These are phyloP conservation scores for Artibeus jamaicensis DNA, from an alignment of 2,797 vertebrate species.

Conservation along the genomic window DNA sequence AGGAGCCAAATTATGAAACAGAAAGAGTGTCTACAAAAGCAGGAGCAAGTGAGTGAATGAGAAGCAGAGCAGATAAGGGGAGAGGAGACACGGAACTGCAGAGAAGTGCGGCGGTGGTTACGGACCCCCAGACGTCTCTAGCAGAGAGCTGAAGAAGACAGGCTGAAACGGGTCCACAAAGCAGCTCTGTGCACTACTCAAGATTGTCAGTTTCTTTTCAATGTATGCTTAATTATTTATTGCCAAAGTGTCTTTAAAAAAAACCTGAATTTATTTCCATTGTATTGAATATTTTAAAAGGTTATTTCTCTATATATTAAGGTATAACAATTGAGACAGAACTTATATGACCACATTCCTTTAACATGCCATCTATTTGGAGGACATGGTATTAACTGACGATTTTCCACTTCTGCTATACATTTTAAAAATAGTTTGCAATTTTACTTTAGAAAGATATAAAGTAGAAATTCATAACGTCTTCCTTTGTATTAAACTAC, in stretches of 20 bases:
- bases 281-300: not conserved
- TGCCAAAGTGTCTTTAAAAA: not conserved
- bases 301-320: slow-evolving; percentile 35
- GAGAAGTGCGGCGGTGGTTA: not conserved
- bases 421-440: slow-evolving; percentile 23
- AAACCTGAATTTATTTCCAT: not conserved
- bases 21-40: not conserved
- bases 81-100: not conserved
- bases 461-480: not conserved
- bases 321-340: not conserved
- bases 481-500: not conserved
- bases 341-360: not conserved
- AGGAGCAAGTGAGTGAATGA: not conserved
- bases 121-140: not conserved
- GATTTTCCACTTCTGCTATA: not conserved
- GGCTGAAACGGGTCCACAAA: not conserved
- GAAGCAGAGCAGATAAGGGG: not conserved
- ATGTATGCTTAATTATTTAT: not conserved
- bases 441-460: not conserved
- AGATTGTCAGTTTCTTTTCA: not conserved
- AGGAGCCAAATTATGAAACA: not conserved
- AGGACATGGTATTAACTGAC: not conserved
- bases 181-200: not conserved
- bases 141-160: not conserved
- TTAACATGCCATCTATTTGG: not conserved